These are phyloP conservation scores for Nomada lathburiana DNA, from an alignment of 2,888 invertebrate genomes.

Conservation along the genomic window DNA sequence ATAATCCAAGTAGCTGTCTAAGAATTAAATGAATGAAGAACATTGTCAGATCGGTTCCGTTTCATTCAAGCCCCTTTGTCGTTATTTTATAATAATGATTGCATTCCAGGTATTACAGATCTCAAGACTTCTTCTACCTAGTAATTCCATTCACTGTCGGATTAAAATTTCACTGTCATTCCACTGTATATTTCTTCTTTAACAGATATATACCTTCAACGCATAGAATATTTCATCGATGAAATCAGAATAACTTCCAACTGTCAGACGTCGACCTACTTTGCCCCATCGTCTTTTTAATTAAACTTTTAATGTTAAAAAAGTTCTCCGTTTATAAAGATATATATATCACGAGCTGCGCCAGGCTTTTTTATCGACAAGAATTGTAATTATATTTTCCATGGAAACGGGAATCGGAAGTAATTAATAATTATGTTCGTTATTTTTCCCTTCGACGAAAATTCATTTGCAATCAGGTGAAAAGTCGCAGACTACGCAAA, in stretches of 20 bases:
- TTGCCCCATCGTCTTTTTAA: background rate
- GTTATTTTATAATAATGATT: too few relatives aligned
- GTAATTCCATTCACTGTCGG: too few relatives aligned
- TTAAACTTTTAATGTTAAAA: constrained; percentile 16
- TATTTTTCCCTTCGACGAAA: background rate
- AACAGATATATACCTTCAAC: too few relatives aligned
- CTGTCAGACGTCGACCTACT: background rate
- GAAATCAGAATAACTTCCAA: background rate
- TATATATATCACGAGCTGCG: background rate
- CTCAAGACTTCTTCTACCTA: background rate
- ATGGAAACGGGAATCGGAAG: background rate
- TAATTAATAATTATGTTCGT: background rate
- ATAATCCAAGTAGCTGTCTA: too few relatives aligned
- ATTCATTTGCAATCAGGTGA: too few relatives aligned
- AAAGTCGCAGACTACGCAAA: too few relatives aligned
- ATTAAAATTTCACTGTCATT: background rate
- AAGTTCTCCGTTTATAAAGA: background rate
- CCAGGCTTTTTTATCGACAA: background rate
- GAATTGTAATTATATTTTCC: background rate
- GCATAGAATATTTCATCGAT: background rate
- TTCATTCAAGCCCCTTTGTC: too few relatives aligned
- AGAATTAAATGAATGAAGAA: too few relatives aligned
- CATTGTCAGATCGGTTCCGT: too few relatives aligned
- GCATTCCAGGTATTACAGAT: background rate
- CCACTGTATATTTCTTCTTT: background rate